Evolutionary conservation across 2,888 invertebrate species (phyloP), one percentile per base, ranked within the genome.

Genomic region (Watsonalla cultraria): DNA sequence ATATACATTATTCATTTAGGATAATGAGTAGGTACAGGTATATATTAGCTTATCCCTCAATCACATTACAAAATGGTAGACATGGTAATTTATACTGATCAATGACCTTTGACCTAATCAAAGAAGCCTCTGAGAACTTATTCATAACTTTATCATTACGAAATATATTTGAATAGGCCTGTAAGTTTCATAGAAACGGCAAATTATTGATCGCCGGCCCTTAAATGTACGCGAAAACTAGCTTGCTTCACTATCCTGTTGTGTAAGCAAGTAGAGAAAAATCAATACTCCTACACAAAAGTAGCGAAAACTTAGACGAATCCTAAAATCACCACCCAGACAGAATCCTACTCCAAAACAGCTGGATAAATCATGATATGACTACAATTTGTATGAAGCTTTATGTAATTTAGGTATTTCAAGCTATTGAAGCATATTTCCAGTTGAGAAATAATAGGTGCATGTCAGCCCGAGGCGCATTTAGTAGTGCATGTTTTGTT

Each of bases 231-330:
- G 37, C 7, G 24, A 24, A 24, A 24, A 24, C 24, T 24, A 34
- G 49, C 15, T 35, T 53, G 57, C 57, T 57, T 59, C 59, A 58
- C 71, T 72, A 71, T 67, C 70, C 72, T 74, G 78, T 81, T 83
- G 82, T 81, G 74, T 80, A 70, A 75, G 70, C 64, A 72, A 68
- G 72, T 73, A 77, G 74, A 52, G 66, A 84, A 87, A 89, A 90
- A 90, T 90, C 89, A 89, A 90, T 90, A 90, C 81, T 80, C 68
- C 67, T 64, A 72, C 65, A 64, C 61, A 62, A 68, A 9, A 61
- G 53, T 58, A 54, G 53, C 33, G 37, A 51, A 46, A 61, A 62
- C 50, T 60, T 64, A 65, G 52, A 52, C 51, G 54, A 63, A 63
- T 53, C n/a, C 37, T 47, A 47, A 13, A 35, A 47, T 4, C 13